Conservation (phyloP, 2,113 vertebrate species). For the Danionella cerebrum region DNA sequence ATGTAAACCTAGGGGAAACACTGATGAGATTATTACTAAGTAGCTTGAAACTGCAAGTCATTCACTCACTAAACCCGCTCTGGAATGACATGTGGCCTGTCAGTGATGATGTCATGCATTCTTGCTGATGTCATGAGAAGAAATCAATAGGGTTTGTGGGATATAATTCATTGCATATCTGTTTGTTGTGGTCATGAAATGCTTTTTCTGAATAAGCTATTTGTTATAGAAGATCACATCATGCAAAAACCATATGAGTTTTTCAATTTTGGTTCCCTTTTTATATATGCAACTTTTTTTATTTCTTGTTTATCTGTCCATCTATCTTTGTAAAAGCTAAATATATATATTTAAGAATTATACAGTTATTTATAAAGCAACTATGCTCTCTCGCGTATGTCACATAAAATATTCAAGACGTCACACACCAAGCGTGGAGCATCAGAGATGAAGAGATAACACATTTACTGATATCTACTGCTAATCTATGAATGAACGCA, state of each 20-base stretch:
- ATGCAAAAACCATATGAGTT: conserved; percentile 13
- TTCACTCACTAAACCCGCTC: background rate
- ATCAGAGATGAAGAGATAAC: conserved; percentile 50
- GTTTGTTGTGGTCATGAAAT: background rate
- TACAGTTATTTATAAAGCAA: conserved; percentile 50
- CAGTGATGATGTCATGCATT: too few relatives aligned
- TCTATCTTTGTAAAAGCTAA: conserved; percentile 52
- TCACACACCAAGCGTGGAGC: conserved; percentile 54
- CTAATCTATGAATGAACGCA: conserved; percentile 45
- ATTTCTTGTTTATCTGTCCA: conserved; percentile 51
- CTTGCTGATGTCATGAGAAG: too few relatives aligned
- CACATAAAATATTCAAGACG: conserved; percentile 57
- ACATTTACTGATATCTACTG: conserved; percentile 62
- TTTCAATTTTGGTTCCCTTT: conserved; percentile 6
- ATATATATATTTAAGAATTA: conserved; percentile 59
- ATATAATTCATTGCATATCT: background rate
- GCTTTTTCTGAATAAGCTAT: background rate
- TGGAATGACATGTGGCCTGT: too few relatives aligned
- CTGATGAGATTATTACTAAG: too few relatives aligned
- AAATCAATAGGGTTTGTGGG: background rate
- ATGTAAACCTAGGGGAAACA: too few relatives aligned
- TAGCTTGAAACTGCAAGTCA: too few relatives aligned
- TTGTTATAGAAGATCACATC: background rate
- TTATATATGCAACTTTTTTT: background rate
- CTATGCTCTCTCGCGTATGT: conserved; percentile 25